Percentiles rank a stretch among this genome's conserved stretches.
phyloP scores from a whole-genome alignment of 2,888 invertebrate genomes.

The Diarsia mendica region DNA sequence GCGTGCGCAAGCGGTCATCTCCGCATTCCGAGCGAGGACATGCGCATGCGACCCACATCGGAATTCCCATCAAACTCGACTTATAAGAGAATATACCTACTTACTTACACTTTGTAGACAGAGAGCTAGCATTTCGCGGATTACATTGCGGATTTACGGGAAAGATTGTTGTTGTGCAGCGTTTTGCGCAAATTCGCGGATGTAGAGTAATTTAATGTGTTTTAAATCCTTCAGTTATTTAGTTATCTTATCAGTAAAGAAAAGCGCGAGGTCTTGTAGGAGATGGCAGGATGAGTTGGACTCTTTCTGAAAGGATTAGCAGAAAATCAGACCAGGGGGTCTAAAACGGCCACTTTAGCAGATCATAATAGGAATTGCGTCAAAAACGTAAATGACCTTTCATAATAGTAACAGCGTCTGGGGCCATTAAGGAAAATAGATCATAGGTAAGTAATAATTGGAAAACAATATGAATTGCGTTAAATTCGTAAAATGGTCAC shows the following conservation, averaged over 20 bases:
- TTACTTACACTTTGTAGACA: conserved; percentile 47
- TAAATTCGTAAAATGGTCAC: no score
- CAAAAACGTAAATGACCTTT: no score
- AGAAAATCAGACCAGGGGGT: no score
- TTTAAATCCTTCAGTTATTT: not conserved
- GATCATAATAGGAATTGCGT: no score
- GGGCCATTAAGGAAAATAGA: no score
- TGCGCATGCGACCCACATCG: conserved; percentile 75
- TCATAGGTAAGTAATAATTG: no score
- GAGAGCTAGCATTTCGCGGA: conserved; percentile 49
- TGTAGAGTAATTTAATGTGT: not conserved
- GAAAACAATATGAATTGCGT: no score
- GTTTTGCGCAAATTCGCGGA: not conserved
- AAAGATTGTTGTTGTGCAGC: not conserved
- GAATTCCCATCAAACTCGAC: conserved; percentile 79
- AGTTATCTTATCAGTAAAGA: no score
- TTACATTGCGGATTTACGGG: not conserved
- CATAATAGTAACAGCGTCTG: no score
- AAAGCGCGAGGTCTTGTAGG: not conserved
- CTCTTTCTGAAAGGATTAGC: not conserved
- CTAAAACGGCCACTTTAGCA: no score
- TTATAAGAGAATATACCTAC: conserved; percentile 65
- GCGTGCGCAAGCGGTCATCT: conserved; percentile 79
- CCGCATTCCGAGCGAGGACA: conserved; percentile 85
- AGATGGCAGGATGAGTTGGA: not conserved